These are phyloP conservation scores for Jaculus jaculus DNA, from an alignment of 2,113 vertebrate genomes.

Conservation along the genomic window DNA sequence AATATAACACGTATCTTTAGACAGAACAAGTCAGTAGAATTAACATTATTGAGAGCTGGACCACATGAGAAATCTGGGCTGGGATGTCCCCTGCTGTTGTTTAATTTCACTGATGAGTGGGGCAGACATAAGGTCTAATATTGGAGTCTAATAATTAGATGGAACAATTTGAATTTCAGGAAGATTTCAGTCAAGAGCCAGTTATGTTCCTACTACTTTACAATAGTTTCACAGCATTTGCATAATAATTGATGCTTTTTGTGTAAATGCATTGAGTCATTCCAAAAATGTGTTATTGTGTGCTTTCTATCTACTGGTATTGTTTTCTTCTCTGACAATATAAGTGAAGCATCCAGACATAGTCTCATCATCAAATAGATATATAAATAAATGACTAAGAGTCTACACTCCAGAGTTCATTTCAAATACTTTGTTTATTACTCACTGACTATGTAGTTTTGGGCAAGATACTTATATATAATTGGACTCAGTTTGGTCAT, in stretches of 20 bases:
- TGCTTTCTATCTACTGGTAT: neutral
- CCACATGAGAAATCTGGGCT: no score
- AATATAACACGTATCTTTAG: no score
- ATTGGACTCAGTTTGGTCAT: neutral
- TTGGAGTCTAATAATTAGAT: conserved; percentile 10
- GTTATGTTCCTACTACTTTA: neutral
- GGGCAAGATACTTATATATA: neutral
- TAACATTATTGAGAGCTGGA: no score
- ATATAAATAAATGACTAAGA: neutral
- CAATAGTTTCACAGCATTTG: neutral
- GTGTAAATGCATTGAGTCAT: neutral
- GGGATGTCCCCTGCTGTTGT: no score
- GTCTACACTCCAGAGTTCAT: neutral
- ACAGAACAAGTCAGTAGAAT: no score
- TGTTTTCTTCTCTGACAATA: neutral
- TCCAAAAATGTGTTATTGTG: neutral
- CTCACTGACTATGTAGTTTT: neutral
- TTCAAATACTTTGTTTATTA: neutral
- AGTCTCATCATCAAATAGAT: neutral
- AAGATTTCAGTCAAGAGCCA: neutral
- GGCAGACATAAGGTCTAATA: neutral
- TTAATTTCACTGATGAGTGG: neutral
- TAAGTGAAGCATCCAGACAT: neutral
- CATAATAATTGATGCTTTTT: neutral
- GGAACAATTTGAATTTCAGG: neutral